These are phyloP conservation scores for Diadema setosum DNA, from an alignment of 35 echinoderm and acorn worm species.

Conservation along the genomic window DNA sequence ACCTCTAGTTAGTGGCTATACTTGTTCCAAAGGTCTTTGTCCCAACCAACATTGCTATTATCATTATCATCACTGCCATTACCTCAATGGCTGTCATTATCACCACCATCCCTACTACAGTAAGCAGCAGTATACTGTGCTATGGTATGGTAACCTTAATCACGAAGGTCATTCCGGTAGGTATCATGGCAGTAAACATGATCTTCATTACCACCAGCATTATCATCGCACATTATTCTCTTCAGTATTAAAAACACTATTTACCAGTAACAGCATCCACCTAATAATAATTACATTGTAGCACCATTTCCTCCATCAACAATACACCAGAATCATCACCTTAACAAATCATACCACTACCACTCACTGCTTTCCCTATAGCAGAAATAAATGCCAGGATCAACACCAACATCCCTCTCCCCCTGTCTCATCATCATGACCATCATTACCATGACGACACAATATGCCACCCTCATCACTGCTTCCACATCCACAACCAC, in stretches of 20 bases:
- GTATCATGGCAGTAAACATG: background rate
- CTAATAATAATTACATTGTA: too few relatives aligned
- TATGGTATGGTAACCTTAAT: background rate
- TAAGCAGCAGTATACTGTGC: background rate
- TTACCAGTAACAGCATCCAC: too few relatives aligned
- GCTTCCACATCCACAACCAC: background rate
- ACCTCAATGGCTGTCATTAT: background rate
- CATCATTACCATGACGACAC: background rate
- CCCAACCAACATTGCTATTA: background rate
- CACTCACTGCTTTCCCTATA: background rate
- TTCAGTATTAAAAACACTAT: background rate
- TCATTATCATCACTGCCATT: background rate
- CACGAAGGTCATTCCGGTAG: background rate
- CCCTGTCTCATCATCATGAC: background rate
- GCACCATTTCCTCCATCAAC: too few relatives aligned
- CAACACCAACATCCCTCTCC: background rate
- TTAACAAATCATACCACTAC: too few relatives aligned
- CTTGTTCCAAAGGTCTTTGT: too few relatives aligned
- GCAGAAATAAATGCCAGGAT: background rate
- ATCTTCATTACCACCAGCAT: background rate
- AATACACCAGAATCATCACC: too few relatives aligned
- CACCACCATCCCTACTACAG: background rate
- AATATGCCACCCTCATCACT: background rate
- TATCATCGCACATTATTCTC: background rate
- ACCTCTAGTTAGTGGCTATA: too few relatives aligned